Conservation (phyloP, 2,888 invertebrate genomes). For the Leptinotarsa rubiginosa region DNA sequence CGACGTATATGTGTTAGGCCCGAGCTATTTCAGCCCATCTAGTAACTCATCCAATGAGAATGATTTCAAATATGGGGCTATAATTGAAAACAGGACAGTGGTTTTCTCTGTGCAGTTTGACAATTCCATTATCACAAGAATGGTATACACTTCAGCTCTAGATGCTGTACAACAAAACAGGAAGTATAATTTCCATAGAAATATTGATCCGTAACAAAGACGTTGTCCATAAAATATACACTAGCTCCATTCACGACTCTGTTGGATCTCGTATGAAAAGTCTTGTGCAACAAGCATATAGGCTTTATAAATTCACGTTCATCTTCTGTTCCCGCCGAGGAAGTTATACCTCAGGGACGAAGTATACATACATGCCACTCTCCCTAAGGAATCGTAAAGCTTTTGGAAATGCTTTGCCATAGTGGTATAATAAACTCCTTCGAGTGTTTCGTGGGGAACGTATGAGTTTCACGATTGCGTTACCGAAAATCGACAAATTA, state of each 20-base stretch:
- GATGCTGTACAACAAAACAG: no score
- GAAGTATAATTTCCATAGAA: not conserved
- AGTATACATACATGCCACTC: slow-evolving; percentile 1
- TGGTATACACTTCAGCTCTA: no score
- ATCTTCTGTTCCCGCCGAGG: not conserved
- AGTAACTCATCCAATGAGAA: no score
- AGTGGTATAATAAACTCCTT: slow-evolving; percentile 1
- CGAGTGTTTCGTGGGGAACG: not conserved
- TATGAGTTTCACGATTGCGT: not conserved
- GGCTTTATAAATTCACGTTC: slow-evolving; percentile 4
- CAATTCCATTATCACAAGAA: no score
- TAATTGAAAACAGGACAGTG: no score
- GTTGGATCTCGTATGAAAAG: not conserved
- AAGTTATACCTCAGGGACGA: slow-evolving; percentile 2
- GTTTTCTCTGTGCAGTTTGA: no score
- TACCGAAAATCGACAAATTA: not conserved
- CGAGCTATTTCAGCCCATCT: no score
- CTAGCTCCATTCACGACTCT: not conserved
- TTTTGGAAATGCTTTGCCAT: not conserved
- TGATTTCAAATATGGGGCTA: no score
- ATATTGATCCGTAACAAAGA: not conserved
- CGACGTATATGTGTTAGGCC: no score
- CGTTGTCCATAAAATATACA: not conserved
- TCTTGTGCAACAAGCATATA: not conserved
- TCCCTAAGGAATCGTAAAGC: slow-evolving; percentile 9